phyloP scores from a whole-genome alignment of 2,797 vertebrate genomes.

The Pachyuromys duprasi region DNA sequence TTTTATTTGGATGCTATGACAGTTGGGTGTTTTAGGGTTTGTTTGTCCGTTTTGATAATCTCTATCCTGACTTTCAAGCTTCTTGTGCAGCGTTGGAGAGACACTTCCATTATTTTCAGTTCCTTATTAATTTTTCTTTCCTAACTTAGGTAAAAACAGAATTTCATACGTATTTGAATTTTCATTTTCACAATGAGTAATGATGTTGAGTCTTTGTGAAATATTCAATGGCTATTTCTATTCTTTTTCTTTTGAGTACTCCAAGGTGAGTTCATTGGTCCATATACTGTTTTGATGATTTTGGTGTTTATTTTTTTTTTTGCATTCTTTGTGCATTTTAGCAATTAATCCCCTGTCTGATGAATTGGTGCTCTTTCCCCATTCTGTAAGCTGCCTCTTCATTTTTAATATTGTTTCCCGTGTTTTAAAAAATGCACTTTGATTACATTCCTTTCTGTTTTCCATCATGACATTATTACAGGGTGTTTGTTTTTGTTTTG shows the following conservation, averaged over 20 bases:
- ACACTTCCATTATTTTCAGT: background rate
- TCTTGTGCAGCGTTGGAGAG: background rate
- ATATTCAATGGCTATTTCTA: background rate
- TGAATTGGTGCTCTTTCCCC: too few relatives aligned
- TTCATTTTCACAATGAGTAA: background rate
- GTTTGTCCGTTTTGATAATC: background rate
- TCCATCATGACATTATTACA: background rate
- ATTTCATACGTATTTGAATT: background rate
- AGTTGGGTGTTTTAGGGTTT: too few relatives aligned
- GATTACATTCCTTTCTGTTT: background rate
- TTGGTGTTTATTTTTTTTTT: background rate
- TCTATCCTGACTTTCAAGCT: background rate
- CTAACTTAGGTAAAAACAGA: background rate
- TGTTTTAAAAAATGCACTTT: background rate
- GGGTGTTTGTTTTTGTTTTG: background rate
- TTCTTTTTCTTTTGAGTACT: background rate
- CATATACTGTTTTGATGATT: background rate
- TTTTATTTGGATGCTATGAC: background rate
- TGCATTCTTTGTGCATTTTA: background rate
- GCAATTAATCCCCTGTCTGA: background rate
- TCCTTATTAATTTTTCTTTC: background rate
- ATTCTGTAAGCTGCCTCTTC: background rate
- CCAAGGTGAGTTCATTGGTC: background rate
- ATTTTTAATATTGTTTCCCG: background rate
- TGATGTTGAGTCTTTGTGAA: background rate